These are phyloP conservation scores for Hormiphora californensis DNA, from an alignment of 37 sponge, comb jelly and placozoan genomes.

Conservation along the genomic window DNA sequence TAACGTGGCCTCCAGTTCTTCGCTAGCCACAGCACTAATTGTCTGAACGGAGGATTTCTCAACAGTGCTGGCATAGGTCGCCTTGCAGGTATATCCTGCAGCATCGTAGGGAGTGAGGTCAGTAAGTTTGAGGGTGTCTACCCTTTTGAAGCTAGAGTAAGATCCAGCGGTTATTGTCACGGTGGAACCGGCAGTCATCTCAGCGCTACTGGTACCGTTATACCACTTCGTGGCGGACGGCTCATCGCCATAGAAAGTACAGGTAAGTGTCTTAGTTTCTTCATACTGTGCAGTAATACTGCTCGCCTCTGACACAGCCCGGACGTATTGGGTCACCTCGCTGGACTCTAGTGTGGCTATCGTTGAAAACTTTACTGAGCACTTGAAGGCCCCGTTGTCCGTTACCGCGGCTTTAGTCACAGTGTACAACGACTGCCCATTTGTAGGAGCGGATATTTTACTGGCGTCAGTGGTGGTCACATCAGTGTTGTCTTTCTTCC, in stretches of 20 bases:
- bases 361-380: neutral
- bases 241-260: neutral
- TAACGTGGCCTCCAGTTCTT: neutral
- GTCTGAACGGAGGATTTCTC: neutral
- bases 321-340: neutral
- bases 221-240: neutral
- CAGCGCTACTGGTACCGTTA: neutral
- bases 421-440: neutral
- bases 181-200: neutral
- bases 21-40: neutral
- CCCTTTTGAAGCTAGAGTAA: neutral
- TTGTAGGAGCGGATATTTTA: neutral
- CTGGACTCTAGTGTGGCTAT: neutral
- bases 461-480: too few species aligned
- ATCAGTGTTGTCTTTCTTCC: neutral
- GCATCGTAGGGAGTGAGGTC: neutral
- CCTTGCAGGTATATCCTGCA: neutral
- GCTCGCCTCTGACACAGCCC: neutral
- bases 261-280: neutral
- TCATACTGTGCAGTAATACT: neutral
- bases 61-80: neutral
- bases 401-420: neutral
- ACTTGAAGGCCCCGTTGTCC: neutral
- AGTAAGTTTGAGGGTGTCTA: neutral
- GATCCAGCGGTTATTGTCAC: neutral